Percentiles rank a stretch among this genome's conserved stretches.
Conservation (phyloP, 2,888 invertebrate species). For the Dione juno region DNA sequence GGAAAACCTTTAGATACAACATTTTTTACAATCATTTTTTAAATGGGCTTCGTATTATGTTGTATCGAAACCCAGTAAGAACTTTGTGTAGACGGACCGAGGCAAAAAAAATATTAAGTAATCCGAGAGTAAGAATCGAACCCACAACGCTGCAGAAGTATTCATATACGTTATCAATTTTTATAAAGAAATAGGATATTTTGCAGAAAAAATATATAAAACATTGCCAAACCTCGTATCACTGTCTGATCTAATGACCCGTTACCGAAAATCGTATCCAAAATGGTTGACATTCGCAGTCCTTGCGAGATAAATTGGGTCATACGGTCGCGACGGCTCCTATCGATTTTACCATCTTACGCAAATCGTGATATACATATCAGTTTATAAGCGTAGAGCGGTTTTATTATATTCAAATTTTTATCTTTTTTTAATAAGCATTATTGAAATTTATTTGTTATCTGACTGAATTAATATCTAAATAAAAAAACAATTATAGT, state of each 20-base stretch:
- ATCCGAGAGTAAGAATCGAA: no score
- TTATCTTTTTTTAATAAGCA: neutral
- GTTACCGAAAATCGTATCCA: slow-evolving; percentile 41
- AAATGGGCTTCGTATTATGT: no score
- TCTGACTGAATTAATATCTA: no score
- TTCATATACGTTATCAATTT: neutral
- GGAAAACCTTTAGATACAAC: no score
- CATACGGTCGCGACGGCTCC: slow-evolving; percentile 68
- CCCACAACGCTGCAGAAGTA: neutral
- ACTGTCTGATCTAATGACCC: slow-evolving; percentile 34
- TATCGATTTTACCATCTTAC: slow-evolving; percentile 75
- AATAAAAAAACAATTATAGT: no score
- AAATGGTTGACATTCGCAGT: slow-evolving; percentile 48
- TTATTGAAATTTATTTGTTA: no score
- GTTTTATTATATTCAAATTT: neutral
- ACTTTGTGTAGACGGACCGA: no score
- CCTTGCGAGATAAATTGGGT: slow-evolving; percentile 64
- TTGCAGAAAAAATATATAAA: slow-evolving; percentile 14
- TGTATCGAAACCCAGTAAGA: no score
- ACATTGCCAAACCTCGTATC: slow-evolving; percentile 22
- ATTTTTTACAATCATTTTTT: no score
- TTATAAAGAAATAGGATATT: neutral
- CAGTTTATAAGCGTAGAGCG: slow-evolving; percentile 24
- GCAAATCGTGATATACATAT: slow-evolving; percentile 52
- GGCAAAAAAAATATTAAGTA: no score